Evolutionary conservation across 2,113 vertebrate genomes (phyloP).

Genomic region (Echinops telfairi): DNA sequence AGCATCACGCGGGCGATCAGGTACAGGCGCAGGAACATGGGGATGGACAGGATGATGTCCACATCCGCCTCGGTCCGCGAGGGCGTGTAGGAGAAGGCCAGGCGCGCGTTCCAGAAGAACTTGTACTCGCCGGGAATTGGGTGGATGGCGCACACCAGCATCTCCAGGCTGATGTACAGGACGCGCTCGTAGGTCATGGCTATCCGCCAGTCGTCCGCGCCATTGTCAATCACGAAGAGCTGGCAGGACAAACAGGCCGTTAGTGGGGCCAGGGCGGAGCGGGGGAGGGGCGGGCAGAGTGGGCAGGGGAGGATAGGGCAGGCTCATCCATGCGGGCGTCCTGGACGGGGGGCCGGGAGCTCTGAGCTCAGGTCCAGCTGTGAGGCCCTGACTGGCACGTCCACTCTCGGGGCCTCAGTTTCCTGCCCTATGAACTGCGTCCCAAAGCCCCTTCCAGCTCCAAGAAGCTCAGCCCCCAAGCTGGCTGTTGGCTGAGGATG

Average conservation of each 20-base stretch:
- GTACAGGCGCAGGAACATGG: conserved; percentile 99
- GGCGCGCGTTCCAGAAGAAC: conserved; percentile 97
- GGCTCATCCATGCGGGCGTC: neutral
- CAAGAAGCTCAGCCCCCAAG: neutral
- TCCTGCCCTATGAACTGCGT: neutral
- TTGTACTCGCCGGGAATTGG: conserved; percentile 98
- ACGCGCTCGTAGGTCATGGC: conserved; percentile 98
- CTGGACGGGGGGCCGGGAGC: neutral
- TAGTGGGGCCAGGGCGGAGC: neutral
- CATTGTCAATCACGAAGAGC: conserved; percentile 99
- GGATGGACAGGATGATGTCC: conserved; percentile 99
- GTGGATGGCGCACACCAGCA: conserved; percentile 98
- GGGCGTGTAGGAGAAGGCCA: conserved; percentile 96
- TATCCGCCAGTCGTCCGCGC: conserved; percentile 98
- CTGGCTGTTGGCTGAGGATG: neutral
- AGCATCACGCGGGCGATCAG: conserved; percentile 99
- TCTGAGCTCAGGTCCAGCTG: neutral
- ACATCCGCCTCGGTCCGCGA: conserved; percentile 96
- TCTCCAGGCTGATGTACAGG: conserved; percentile 96
- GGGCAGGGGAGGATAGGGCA: neutral
- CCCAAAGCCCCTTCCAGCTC: neutral
- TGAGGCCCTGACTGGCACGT: neutral
- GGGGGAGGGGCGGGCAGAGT: too few relatives aligned
- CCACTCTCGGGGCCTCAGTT: neutral
- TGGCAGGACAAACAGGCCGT: conserved; percentile 67